Evolutionary conservation across 2,113 vertebrate species (phyloP).

Genomic region (Oryctolagus cuniculus): DNA sequence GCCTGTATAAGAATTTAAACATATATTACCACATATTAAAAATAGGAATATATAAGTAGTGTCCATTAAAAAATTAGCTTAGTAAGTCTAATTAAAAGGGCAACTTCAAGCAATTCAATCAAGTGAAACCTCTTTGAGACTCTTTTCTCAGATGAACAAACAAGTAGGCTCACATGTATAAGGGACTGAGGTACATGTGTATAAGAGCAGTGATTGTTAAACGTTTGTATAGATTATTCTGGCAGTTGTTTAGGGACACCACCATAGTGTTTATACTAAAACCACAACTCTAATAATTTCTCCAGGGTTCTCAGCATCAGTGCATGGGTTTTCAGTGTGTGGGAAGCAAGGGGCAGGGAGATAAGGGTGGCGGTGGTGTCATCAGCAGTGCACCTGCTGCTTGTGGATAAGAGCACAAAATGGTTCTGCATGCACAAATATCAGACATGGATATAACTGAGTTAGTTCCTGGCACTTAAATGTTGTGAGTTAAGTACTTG

Average conservation of each 20-base stretch:
- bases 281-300: background rate
- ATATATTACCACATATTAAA: constrained; percentile 41
- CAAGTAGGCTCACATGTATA: background rate
- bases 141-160: background rate
- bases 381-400: background rate
- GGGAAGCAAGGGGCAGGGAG: background rate
- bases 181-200: background rate
- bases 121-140: background rate
- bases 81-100: constrained; percentile 25
- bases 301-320: background rate
- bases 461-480: background rate
- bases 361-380: background rate
- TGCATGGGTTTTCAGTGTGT: background rate
- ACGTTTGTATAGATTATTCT: background rate
- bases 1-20: background rate
- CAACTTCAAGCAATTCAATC: background rate
- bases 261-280: background rate
- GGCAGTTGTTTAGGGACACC: background rate
- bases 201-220: background rate
- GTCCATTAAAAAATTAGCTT: constrained; percentile 40
- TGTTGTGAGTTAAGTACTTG: background rate
- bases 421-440: background rate
- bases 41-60: constrained; percentile 20
- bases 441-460: background rate
- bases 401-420: background rate